These are phyloP conservation scores for Schlechtendalia chinensis DNA, from an alignment of 1,140 invertebrate genomes.

Conservation along the genomic window DNA sequence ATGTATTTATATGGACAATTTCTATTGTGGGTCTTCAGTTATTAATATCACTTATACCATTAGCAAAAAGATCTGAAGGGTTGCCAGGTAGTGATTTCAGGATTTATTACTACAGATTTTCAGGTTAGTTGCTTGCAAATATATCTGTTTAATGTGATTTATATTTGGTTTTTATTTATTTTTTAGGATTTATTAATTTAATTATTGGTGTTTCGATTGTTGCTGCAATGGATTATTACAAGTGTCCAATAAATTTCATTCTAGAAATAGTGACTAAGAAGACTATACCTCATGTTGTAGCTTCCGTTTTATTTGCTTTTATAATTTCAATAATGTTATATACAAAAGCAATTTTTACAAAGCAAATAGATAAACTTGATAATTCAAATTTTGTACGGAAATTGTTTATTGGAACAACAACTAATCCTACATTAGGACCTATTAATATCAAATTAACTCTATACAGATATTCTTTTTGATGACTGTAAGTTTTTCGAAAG, in stretches of 20 bases:
- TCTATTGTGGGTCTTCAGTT: background rate
- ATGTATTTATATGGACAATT: constrained; percentile 14
- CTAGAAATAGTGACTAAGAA: constrained; percentile 16
- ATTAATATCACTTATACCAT: constrained; percentile 15
- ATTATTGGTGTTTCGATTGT: constrained; percentile 8
- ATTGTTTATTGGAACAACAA: constrained; percentile 21
- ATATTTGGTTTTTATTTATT: background rate
- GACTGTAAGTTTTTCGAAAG: constrained; percentile 13
- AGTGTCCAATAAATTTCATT: background rate
- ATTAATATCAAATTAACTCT: constrained; percentile 31
- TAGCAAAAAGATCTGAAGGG: background rate
- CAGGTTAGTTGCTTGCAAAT: constrained; percentile 9
- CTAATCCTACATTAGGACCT: constrained; percentile 9
- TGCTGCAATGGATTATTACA: background rate
- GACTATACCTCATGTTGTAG: constrained; percentile 30
- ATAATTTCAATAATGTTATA: background rate
- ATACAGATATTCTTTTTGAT: constrained; percentile 25
- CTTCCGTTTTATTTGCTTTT: constrained; percentile 13
- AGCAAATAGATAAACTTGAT: background rate
- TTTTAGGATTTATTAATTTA: constrained; percentile 35
- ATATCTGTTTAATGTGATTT: background rate
- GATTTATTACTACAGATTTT: background rate
- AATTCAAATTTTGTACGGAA: background rate
- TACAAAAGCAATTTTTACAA: background rate
- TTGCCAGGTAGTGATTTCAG: background rate